Base-by-base conservation (phyloP, 1,140 invertebrate genomes). In the Drosophila pruinosa region DNA sequence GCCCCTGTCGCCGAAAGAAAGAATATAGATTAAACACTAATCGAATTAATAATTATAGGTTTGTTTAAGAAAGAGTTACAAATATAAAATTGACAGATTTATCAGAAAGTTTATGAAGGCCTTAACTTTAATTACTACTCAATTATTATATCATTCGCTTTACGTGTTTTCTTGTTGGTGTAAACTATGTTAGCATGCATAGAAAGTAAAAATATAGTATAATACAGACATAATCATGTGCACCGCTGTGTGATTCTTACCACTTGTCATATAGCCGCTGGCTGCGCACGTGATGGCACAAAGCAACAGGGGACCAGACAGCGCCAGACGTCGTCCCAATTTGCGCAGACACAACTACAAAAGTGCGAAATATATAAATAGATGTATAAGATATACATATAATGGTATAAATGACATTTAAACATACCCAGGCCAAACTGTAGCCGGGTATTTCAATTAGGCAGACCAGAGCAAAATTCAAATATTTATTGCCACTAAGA, bases 401-500 rank as follows among this genome's bases (percentile, higher is more conserved):
- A n/a, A n/a, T n/a, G n/a, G 8, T 14, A 24, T 26, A 39, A 12
- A 63, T 43, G 22, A 36, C 19, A 68, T 22, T 15, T 22, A n/a
- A 31, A 39, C 39, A 6, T 59, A 91, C 90, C 90, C 90, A 91
- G 5, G 89, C 91, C 31, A 91, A 41, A 21, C 67, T 86, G 73
- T 95, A 95, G 15, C 93, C 93, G 4, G 94, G 94, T 53, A 94
- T 94, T 90, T 94, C 94, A 2, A 94, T 92, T 4, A 94, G 80
- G 71, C 93, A 93, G 4, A 94, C 93, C 10, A 94, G 75, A 2
- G 92, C 89, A 72, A 94, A 94, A 79, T 94, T 94, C 1, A 93
- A 72, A 78, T 94, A 94, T 75, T 94, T 93, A 80, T 95, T 93
- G 8, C 95, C 95, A 69, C 93, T 94, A 34, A 96, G 91, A 70